Base-by-base conservation (phyloP, 2,113 vertebrate species). In the Cricetomys ansorgei region DNA sequence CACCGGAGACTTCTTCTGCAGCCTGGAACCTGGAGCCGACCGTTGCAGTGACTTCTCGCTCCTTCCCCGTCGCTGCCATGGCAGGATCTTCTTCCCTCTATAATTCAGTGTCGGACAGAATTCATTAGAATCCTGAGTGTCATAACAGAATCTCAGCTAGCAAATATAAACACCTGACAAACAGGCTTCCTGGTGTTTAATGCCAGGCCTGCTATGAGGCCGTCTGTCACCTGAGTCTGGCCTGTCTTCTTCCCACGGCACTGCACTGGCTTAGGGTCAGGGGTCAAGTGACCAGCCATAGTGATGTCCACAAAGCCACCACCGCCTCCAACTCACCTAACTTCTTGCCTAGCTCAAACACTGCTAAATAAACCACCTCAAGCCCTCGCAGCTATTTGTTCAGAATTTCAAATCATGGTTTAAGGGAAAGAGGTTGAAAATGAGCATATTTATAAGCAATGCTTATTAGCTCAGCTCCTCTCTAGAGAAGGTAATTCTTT, bases 401-500 rank as follows among this genome's bases (percentile, higher is more conserved):
- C n/a, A 11, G 90, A 87, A 92, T 94, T 77, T 92, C 88, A 79
- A 92, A 16, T 88, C 88, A 72, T 53, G 6, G 57, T 70, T 76
- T 73, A 88, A 92, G 43, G n/a, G 70, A n/a, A 92, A 88, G 69
- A 79, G 64, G 45, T 10, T 69, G 29, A 76, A 91, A 88, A 64
- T 27, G n/a, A 92, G 90, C 17, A 21, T 64, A 67, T 91, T 79
- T 91, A 50, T 88, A 90, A 95, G 79, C 91, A 64, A 64, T 40
- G 72, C 55, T 94, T 89, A 81, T 57, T 89, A 94, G 62, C 48
- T 90, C 25, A 2, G 23, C 89, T 94, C 88, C 75, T 92, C 70
- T 92, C 70, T 77, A 45, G 87, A 92, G 62, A 95, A 92, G 37
- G 59, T 34, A 95, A 94, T 93, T 92, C 80, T 94, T 88, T 76